Percentiles rank a stretch among this genome's conserved stretches.
Evolutionary conservation across 2,888 invertebrate species (phyloP).

Genomic region (Hartigia nigra): DNA sequence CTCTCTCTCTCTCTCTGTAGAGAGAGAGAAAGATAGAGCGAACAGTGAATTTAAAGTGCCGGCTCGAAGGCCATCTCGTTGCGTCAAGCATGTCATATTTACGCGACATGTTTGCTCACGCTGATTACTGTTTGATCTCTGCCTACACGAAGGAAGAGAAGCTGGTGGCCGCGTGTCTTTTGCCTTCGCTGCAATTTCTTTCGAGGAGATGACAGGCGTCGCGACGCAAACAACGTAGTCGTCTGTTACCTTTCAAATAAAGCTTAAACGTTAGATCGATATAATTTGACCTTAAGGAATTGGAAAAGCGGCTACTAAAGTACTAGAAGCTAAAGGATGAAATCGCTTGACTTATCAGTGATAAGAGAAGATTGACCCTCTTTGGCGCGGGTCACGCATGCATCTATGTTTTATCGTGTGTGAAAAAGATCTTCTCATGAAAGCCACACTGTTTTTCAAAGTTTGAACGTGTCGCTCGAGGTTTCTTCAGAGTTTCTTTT

Average conservation of each 20-base stretch:
- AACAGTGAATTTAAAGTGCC: background rate
- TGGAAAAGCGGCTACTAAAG: background rate
- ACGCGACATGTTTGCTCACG: conserved; percentile 51
- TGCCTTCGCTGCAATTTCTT: background rate
- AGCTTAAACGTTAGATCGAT: background rate
- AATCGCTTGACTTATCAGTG: background rate
- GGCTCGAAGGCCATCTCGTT: background rate
- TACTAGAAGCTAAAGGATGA: background rate
- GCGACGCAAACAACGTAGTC: background rate
- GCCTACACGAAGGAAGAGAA: conserved; percentile 15
- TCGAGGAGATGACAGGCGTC: background rate
- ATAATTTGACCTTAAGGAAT: background rate
- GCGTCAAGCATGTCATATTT: conserved; percentile 42
- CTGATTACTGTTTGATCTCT: conserved; percentile 57
- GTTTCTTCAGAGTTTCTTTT: conserved; percentile 29
- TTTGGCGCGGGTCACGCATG: conserved; percentile 36
- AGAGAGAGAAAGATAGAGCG: background rate
- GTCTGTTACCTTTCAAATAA: rapidly evolving
- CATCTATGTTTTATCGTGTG: conserved; percentile 18
- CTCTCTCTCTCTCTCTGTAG: too few species aligned
- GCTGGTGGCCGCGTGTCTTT: background rate
- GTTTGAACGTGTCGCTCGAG: background rate
- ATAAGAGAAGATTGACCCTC: background rate
- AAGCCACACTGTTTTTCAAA: conserved; percentile 29
- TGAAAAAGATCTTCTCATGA: conserved; percentile 26